Evolutionary conservation across 2,888 invertebrate genomes (phyloP), one percentile per base, ranked within the genome.

Genomic region (Caenorhabditis uteleia): DNA sequence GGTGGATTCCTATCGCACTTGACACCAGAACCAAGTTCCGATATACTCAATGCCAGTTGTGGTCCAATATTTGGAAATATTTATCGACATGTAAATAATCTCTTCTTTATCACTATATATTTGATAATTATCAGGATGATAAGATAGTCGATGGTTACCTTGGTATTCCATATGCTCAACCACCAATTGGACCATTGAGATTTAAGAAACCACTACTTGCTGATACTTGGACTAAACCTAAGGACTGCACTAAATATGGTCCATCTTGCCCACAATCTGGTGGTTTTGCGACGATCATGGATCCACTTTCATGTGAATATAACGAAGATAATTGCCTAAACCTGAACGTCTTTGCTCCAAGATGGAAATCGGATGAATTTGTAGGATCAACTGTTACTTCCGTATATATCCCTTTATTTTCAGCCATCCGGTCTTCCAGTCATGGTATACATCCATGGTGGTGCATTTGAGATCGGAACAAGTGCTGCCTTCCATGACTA

Each of bases 181-280:
- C 59, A 12, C 53, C 53, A 12, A 14, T 42, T 23, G 48, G 48
- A 8, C 7, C 25, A 6, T 34, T 48, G 3, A 45, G 50, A 12
- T 54, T 72, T 56, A 36, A 75, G 61, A 70, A 68, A 38, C 75
- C 77, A 16, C 51, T 57, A 1, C 49, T 66, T 6, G 57, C 55
- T 0, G 61, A 62, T 16, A 10, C 44, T 1, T 77, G 77, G 77
- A 20, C 45, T 7, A 46, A 61, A 16, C 36, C 59, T 0, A 57
- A 26, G 26, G 64, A 70, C 16, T 75, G 75, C 47, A 50, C 48
- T 23, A 44, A 69, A 27, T 76, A 71, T 40, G 76, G 76, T 10
- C 69, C 69, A 1, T 31, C 56, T 23, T 70, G 68, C 38, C 68
- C 70, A 10, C 70, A 73, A 33, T 23, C 45, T 31, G 69, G 66